Conservation (phyloP, 2,113 vertebrate genomes). For the Sinocyclocheilus maitianheensis region DNA sequence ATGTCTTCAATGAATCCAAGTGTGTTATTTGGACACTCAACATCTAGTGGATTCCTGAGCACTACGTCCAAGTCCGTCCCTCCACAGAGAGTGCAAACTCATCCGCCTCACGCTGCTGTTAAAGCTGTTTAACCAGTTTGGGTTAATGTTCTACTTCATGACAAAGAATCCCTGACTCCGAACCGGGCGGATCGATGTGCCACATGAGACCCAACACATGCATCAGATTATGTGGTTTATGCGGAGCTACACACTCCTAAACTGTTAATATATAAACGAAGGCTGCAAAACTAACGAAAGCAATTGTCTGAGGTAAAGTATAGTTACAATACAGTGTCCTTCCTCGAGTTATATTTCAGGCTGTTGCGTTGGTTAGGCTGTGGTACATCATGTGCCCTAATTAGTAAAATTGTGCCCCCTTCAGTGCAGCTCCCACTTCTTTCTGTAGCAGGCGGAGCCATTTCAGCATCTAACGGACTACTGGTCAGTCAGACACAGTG, state of each 20-base stretch:
- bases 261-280: conserved; percentile 15
- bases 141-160: conserved; percentile 69
- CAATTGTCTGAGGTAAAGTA: not conserved
- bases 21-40: not conserved
- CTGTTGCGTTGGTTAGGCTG: not conserved
- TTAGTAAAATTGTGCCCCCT: not conserved
- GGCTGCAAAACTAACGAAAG: not conserved
- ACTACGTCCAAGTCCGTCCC: conserved; percentile 63
- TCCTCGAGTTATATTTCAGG: not conserved
- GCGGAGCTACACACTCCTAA: not conserved
- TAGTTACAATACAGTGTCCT: not conserved
- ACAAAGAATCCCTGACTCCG: not conserved
- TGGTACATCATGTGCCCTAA: not conserved
- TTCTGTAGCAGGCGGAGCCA: not conserved
- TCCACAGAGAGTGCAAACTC: conserved; percentile 13
- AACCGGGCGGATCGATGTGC: not conserved
- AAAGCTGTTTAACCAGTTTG: conserved; percentile 21
- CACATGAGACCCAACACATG: not conserved
- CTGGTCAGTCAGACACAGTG: not conserved
- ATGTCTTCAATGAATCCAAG: conserved; percentile 49
- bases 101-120: conserved; percentile 15
- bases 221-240: conserved; percentile 2
- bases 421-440: not conserved
- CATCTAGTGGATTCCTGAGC: conserved; percentile 21
- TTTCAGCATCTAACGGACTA: not conserved